These are phyloP conservation scores for Mantis religiosa DNA, from an alignment of 2,888 invertebrate species.

Conservation along the genomic window DNA sequence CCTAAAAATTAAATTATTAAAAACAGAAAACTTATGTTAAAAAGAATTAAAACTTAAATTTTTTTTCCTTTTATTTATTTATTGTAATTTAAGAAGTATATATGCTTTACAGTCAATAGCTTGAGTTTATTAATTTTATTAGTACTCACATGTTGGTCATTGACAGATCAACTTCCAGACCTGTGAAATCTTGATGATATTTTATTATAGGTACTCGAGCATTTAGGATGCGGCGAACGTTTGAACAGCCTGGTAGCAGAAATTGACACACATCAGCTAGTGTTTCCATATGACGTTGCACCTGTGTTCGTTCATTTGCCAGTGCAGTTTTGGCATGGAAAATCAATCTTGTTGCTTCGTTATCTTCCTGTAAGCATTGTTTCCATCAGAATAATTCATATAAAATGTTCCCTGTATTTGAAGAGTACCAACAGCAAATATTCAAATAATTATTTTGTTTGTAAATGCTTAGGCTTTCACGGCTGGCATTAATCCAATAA, in stretches of 20 bases:
- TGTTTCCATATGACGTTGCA: conserved; percentile 68
- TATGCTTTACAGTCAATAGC: no score
- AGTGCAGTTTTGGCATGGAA: conserved; percentile 60
- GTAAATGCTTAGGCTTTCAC: no score
- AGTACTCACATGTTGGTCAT: conserved; percentile 65
- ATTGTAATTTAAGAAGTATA: no score
- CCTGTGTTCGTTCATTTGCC: conserved; percentile 56
- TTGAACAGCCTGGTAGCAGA: conserved; percentile 67
- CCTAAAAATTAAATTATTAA: no score
- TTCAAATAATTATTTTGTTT: no score
- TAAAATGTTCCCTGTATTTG: conserved; percentile 4
- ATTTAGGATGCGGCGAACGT: conserved; percentile 69
- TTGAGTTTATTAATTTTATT: no score
- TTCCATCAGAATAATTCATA: background rate
- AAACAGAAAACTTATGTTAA: no score
- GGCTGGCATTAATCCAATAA: no score
- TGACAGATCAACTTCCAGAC: conserved; percentile 80
- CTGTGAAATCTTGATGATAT: conserved; percentile 69
- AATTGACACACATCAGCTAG: conserved; percentile 67
- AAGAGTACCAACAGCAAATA: conserved; percentile 1
- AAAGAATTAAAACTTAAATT: no score
- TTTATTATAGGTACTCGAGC: conserved; percentile 89
- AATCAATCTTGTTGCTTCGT: conserved; percentile 47
- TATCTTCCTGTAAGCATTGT: conserved; percentile 36
- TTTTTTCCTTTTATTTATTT: no score